Base-by-base conservation (phyloP, 2,113 vertebrate genomes). In the Epinephelus fuscoguttatus region DNA sequence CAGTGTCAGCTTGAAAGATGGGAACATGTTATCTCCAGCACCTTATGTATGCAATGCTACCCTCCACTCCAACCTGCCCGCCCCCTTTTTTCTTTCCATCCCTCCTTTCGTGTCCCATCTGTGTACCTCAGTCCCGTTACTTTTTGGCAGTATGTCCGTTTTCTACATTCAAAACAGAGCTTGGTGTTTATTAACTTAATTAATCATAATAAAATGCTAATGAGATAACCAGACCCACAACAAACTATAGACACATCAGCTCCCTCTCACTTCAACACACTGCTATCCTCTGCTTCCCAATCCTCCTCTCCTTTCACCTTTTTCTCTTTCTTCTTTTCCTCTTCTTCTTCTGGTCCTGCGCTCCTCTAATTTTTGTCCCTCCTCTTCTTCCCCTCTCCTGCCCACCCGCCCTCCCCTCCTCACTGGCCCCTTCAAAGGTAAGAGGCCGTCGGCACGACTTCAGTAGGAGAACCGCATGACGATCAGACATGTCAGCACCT, bases 401-500 rank as follows among this genome's bases (percentile, higher is more conserved):
- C 17, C 49, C 47, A 3, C 49, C 64, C 6, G 49, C n/a, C 6
- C 67, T 3, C 60, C 14, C 37, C 71, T 66, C 62, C 10, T 56
- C 70, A 2, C 67, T 69, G 63, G 59, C 10, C 81, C 82, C 80
- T 91, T 91, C 84, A 91, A 93, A 93, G 82, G 69, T 84, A 83
- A 82, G 78, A 88, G 69, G 79, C 87, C 81, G 66, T 84, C 88
- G 50, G 81, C 84, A 80, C n/a, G 12, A 81, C 76, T 88, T 89
- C 88, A 86, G 85, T 70, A 40, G 66, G 60, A 86, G 82, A 91
- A 86, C 81, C 76, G 67, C 77, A 81, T 74, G 19, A 13, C 53
- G 70, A 88, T 88, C 91, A 91, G 80, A 89, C 82, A 77, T 89
- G 89, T 91, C 91, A 92, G 85, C 92, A 85, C 87, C 89, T 82